These are phyloP conservation scores for Lordiphosa andalusiaca DNA, from an alignment of 2,888 invertebrate species.

Conservation along the genomic window DNA sequence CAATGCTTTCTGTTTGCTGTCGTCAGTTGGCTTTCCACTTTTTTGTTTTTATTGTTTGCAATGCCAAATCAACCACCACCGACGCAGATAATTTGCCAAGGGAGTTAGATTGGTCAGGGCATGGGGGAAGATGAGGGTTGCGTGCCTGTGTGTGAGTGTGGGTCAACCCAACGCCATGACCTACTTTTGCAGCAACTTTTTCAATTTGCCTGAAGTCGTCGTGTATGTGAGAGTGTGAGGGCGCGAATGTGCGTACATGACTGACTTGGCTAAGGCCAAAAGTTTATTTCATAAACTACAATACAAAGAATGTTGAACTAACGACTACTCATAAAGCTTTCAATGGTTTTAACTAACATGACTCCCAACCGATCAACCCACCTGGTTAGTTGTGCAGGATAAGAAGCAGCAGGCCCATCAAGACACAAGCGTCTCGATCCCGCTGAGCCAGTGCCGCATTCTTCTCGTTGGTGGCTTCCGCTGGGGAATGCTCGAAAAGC, in stretches of 20 bases:
- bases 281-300: slow-evolving; percentile 63
- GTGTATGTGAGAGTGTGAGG: slow-evolving; percentile 11
- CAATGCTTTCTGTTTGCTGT: slow-evolving; percentile 11
- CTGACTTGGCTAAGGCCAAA: slow-evolving; percentile 42
- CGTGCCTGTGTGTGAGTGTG: slow-evolving; percentile 8
- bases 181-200: slow-evolving; percentile 64
- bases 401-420: slow-evolving; percentile 44
- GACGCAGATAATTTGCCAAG: slow-evolving; percentile 68
- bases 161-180: slow-evolving; percentile 53
- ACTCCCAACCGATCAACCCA: not conserved
- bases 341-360: slow-evolving; percentile 40
- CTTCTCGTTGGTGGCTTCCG: slow-evolving; percentile 4
- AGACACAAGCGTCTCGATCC: slow-evolving; percentile 31
- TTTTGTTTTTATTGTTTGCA: slow-evolving; percentile 47
- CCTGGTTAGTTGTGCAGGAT: slow-evolving; percentile 33
- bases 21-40: slow-evolving; percentile 65
- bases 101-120: slow-evolving; percentile 30
- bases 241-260: slow-evolving; percentile 12
- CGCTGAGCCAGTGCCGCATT: slow-evolving; percentile 27
- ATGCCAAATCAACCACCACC: slow-evolving; percentile 65
- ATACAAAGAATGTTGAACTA: slow-evolving; percentile 50
- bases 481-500: slow-evolving; percentile 21
- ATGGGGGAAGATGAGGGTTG: slow-evolving; percentile 13
- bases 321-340: slow-evolving; percentile 58
- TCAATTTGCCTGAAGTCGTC: slow-evolving; percentile 55